Base-by-base conservation (phyloP, 1,140 invertebrate genomes). In the Papilio machaon region DNA sequence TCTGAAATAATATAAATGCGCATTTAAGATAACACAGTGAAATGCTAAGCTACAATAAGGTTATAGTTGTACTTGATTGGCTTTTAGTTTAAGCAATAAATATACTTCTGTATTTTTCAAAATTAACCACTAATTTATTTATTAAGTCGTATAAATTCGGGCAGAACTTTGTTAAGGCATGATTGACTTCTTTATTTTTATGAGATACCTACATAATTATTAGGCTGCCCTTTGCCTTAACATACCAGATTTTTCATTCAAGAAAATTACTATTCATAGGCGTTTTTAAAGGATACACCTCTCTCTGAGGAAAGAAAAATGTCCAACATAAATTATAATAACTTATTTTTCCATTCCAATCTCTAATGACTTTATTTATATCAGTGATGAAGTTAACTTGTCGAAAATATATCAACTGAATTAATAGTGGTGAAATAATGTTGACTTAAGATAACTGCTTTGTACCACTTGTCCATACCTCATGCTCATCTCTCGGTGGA, bases 361-460 rank as follows among this genome's bases (percentile, higher is more conserved):
- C 35, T 58, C n/a, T 19, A 58, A 58, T 54, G 54, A 81, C 76
- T 76, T 81, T 54, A 79, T 76, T 74, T 73, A 49, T 82, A 13
- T 46, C 43, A 82, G n/a, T 81, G 77, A 70, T 81, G 38, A 67
- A 83, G 78, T 49, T 73, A 15, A 46, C 67, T 73, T 81, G 49
- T 23, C 73, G 3, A 23, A 64, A 64, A 64, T 13, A 3, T 11
- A 2, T 0, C 17, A 0, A 30, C 13, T 35, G 35, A 38, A 70
- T 15, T 4, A 11, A 11, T 35, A 67, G 23, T 67, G 11, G 30
- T 35, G 2, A 70, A 70, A 17, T 1, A 54, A 54, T 54, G 52
- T 54, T 70, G 80, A 83, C 81, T 84, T n/a, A n/a, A 80, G 80
- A 82, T 87, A 89, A 91, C 90, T 92, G 91, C 89, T 90, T 91